These are phyloP conservation scores for Drosophila prosaltans DNA, from an alignment of 1,140 invertebrate genomes.

Conservation along the genomic window DNA sequence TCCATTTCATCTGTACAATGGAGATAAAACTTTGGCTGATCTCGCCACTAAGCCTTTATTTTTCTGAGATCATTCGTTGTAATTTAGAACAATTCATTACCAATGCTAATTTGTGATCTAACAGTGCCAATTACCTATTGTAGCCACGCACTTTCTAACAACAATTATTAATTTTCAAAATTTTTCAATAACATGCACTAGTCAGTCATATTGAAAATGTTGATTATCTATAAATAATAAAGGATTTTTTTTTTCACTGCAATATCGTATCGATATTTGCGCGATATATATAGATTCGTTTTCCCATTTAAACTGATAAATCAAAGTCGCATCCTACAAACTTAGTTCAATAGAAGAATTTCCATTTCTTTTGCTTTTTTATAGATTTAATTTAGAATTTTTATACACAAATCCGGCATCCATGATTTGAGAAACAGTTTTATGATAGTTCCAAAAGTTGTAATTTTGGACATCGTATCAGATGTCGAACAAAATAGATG, in stretches of 20 bases:
- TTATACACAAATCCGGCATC: no score
- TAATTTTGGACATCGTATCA: no score
- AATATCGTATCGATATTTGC: constrained; percentile 8
- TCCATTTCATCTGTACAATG: not conserved
- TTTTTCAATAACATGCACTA: not conserved
- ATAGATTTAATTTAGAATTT: no score
- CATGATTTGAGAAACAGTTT: no score
- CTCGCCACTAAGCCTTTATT: not conserved
- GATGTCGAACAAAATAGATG: not conserved
- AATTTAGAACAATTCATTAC: not conserved
- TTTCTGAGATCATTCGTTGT: not conserved
- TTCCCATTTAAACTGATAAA: not conserved
- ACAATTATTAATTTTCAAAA: not conserved
- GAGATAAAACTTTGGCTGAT: not conserved
- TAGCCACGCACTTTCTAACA: not conserved
- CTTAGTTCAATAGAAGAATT: no score
- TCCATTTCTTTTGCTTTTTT: no score
- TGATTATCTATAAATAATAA: not conserved
- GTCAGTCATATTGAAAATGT: not conserved
- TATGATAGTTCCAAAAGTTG: no score
- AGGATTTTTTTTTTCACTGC: not conserved
- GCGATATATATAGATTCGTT: not conserved
- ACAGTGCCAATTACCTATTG: constrained; percentile 3
- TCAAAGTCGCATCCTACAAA: not conserved
- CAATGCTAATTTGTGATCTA: constrained; percentile 9